Conservation (phyloP, 2,797 vertebrate genomes). For the Sebastes ruberrimus region DNA sequence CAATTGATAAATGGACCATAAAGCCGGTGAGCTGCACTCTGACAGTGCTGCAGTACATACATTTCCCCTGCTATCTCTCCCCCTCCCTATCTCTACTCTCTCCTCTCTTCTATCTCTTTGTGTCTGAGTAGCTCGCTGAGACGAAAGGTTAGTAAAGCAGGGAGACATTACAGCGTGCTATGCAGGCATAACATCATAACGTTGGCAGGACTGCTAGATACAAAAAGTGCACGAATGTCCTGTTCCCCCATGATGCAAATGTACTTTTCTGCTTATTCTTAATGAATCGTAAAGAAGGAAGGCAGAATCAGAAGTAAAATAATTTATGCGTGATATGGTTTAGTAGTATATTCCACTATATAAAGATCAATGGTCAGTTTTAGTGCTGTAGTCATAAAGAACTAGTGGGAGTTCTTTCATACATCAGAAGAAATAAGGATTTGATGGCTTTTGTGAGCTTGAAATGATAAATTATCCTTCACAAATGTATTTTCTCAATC, state of each 20-base stretch:
- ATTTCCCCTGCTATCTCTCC: neutral
- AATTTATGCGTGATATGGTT: neutral
- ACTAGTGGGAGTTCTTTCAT: neutral
- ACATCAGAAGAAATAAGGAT: neutral
- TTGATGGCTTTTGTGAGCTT: neutral
- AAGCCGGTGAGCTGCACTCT: conserved; percentile 12
- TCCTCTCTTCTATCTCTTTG: neutral
- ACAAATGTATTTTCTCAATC: neutral
- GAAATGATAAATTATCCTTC: neutral
- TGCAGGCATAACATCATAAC: conserved; percentile 20
- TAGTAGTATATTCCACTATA: neutral
- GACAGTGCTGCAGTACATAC: conserved; percentile 23
- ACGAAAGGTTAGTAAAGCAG: conserved; percentile 50
- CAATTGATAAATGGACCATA: conserved; percentile 34
- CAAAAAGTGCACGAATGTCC: neutral
- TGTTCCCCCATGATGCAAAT: neutral
- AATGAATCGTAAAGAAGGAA: neutral
- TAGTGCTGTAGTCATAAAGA: neutral
- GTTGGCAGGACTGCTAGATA: neutral
- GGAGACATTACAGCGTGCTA: conserved; percentile 20
- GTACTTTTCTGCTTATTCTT: neutral
- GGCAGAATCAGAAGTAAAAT: neutral
- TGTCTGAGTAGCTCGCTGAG: conserved; percentile 14
- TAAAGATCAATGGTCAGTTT: neutral
- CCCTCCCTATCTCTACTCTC: neutral